Evolutionary conservation across 2,888 invertebrate species (phyloP).

Genomic region (Trichacis sp.): DNA sequence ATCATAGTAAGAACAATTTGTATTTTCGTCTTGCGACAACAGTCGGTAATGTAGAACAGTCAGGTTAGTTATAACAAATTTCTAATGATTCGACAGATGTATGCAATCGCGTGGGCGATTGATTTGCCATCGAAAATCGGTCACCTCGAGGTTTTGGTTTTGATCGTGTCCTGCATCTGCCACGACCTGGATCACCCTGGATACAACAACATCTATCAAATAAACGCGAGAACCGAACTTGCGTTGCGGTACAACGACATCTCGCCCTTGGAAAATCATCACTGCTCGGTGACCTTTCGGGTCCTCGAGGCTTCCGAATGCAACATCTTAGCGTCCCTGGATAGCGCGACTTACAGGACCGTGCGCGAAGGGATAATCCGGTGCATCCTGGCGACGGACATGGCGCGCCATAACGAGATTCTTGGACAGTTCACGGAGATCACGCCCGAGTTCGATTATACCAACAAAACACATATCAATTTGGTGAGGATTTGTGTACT

Average conservation of each 20-base stretch:
- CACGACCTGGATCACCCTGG: slow-evolving; percentile 85
- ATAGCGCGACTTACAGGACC: slow-evolving; percentile 74
- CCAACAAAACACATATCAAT: slow-evolving; percentile 79
- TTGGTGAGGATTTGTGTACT: too few relatives aligned
- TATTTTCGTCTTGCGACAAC: too few relatives aligned
- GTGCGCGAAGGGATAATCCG: slow-evolving; percentile 84
- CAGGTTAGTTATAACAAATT: too few relatives aligned
- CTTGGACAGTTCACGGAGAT: slow-evolving; percentile 79
- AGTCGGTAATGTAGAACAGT: too few relatives aligned
- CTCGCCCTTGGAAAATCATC: slow-evolving; percentile 87
- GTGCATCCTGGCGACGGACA: slow-evolving; percentile 82
- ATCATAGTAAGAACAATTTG: too few relatives aligned
- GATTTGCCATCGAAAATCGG: slow-evolving; percentile 79
- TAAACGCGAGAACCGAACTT: slow-evolving; percentile 85
- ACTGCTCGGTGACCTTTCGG: slow-evolving; percentile 86
- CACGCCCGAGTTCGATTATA: slow-evolving; percentile 76
- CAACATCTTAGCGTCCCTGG: slow-evolving; percentile 81
- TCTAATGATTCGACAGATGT: slow-evolving; percentile 81
- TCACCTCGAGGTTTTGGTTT: slow-evolving; percentile 80
- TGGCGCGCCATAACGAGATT: slow-evolving; percentile 85
- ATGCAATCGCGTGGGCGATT: slow-evolving; percentile 81
- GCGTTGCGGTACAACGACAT: slow-evolving; percentile 88
- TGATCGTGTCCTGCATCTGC: slow-evolving; percentile 84
- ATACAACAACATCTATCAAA: slow-evolving; percentile 84
- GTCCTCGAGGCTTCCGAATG: slow-evolving; percentile 83